These are phyloP conservation scores for Galaxias olidus DNA, from an alignment of 2,797 vertebrate genomes.

Conservation along the genomic window DNA sequence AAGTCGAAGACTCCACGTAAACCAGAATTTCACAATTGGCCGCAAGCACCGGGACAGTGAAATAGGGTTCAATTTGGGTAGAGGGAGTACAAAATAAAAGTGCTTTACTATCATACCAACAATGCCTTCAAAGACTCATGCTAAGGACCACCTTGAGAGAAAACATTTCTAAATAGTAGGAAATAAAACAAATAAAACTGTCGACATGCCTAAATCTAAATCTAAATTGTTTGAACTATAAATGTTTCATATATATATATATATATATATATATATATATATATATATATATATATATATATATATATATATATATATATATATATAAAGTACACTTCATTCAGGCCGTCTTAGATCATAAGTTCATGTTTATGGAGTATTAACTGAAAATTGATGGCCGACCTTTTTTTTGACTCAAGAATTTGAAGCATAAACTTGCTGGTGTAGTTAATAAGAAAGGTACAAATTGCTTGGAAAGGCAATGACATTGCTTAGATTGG, in stretches of 20 bases:
- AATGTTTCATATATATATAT: conserved; percentile 47
- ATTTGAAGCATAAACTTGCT: conserved; percentile 39
- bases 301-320: conserved; percentile 43
- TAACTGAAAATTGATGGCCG: conserved; percentile 44
- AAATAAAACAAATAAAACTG: conserved; percentile 61
- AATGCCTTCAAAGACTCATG: conserved; percentile 39
- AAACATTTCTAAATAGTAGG: conserved; percentile 60
- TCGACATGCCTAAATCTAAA: conserved; percentile 59
- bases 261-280: conserved; percentile 37
- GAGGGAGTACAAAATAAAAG: conserved; percentile 31
- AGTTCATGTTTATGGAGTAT: conserved; percentile 39
- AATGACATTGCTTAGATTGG: conserved; percentile 20
- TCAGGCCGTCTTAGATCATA: conserved; percentile 33
- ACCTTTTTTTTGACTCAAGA: conserved; percentile 36
- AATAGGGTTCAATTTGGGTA: conserved; percentile 53
- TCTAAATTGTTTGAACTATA: conserved; percentile 57
- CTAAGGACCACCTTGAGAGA: conserved; percentile 66
- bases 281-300: conserved; percentile 33
- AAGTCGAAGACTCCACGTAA: conserved; percentile 42
- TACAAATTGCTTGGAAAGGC: conserved; percentile 19
- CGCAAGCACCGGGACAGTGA: conserved; percentile 53
- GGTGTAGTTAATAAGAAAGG: conserved; percentile 23
- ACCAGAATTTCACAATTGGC: conserved; percentile 57
- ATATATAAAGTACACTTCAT: conserved; percentile 41
- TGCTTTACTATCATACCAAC: conserved; percentile 45